Evolutionary conservation across 2,797 vertebrate genomes (phyloP).

Genomic region (Leptatherina wallacei): DNA sequence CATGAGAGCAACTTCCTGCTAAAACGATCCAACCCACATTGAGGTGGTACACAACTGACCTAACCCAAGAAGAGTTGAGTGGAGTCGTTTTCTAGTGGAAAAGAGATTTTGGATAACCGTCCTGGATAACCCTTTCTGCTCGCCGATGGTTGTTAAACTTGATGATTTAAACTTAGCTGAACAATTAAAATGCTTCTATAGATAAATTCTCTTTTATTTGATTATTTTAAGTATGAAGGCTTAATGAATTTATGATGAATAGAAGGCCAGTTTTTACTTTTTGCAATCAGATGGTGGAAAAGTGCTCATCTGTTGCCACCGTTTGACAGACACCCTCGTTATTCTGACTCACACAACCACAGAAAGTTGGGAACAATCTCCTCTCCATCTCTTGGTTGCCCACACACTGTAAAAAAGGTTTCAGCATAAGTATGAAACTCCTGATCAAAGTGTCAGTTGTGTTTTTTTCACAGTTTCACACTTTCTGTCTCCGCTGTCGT

Average conservation of each 20-base stretch:
- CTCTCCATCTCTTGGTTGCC: slow-evolving; percentile 6
- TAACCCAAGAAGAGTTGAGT: too few species aligned
- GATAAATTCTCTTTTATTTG: not conserved
- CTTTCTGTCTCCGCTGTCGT: not conserved
- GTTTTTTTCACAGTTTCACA: slow-evolving; percentile 9
- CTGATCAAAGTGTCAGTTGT: not conserved
- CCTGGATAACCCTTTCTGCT: too few species aligned
- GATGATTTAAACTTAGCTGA: too few species aligned
- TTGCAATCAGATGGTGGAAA: not conserved
- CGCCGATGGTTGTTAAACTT: too few species aligned
- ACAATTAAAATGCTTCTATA: too few species aligned
- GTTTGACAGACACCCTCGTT: slow-evolving; percentile 15
- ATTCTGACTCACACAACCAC: slow-evolving; percentile 8
- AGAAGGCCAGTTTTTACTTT: not conserved
- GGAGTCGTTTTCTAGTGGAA: too few species aligned
- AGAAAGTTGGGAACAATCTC: slow-evolving; percentile 23
- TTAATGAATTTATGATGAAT: not conserved
- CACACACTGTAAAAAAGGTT: slow-evolving; percentile 8
- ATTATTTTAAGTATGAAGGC: not conserved
- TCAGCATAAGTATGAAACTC: slow-evolving; percentile 8
- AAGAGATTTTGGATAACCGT: too few species aligned
- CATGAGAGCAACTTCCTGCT: too few species aligned
- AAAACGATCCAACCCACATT: too few species aligned
- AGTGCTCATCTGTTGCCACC: slow-evolving; percentile 2
- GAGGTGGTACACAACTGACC: too few species aligned